Evolutionary conservation across 2,797 vertebrate species (phyloP).

Genomic region (Xiphophorus birchmanni): DNA sequence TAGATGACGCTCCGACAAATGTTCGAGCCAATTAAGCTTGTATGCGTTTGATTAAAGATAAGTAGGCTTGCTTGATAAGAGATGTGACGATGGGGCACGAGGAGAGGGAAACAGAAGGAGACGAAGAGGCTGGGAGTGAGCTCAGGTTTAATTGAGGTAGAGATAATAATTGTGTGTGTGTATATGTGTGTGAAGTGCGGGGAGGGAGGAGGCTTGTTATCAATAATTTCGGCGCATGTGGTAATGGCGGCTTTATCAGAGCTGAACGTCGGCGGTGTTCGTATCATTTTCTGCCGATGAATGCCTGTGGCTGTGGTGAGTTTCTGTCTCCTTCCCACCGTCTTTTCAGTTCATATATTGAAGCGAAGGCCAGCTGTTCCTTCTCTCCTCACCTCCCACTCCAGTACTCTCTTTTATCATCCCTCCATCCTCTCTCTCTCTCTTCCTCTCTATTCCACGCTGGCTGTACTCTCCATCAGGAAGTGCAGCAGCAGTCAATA

Average conservation of each 20-base stretch:
- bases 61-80: constrained; percentile 68
- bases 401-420: constrained; percentile 43
- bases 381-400: constrained; percentile 54
- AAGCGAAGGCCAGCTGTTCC: constrained; percentile 67
- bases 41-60: constrained; percentile 79
- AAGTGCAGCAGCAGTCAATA: constrained; percentile 70
- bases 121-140: constrained; percentile 21
- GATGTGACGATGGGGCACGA: constrained; percentile 71
- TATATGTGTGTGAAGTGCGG: constrained; percentile 16
- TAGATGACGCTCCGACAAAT: constrained; percentile 75
- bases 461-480: constrained; percentile 57
- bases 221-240: constrained; percentile 49
- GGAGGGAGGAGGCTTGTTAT: constrained; percentile 32
- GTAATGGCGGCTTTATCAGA: constrained; percentile 39
- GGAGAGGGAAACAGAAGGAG: constrained; percentile 35
- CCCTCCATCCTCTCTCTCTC: constrained; percentile 36
- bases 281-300: constrained; percentile 16
- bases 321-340: constrained; percentile 56
- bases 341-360: constrained; percentile 63
- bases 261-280: not conserved
- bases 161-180: constrained; percentile 42
- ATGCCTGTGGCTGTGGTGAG: constrained; percentile 46
- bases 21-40: constrained; percentile 75
- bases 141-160: constrained; percentile 64
- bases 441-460: constrained; percentile 26